These are phyloP conservation scores for Monochamus saltuarius DNA, from an alignment of 1,140 invertebrate genomes.

Conservation along the genomic window DNA sequence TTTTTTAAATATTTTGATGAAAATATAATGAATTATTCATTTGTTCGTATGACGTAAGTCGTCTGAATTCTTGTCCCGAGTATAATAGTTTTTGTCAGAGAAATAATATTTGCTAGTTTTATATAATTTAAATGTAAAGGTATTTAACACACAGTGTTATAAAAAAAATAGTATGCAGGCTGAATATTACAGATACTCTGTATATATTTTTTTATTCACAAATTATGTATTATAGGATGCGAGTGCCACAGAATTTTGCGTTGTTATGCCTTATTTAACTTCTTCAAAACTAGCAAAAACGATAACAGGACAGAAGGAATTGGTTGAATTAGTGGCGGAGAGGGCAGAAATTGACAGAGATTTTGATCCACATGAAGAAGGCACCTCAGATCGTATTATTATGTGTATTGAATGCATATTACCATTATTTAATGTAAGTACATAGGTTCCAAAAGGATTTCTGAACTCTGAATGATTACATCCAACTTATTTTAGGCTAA, in stretches of 20 bases:
- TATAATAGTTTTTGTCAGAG: too few species aligned
- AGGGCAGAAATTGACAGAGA: conserved; percentile 75
- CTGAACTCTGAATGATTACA: not conserved
- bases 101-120: too few species aligned
- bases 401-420: conserved; percentile 82
- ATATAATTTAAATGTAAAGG: too few species aligned
- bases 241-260: conserved; percentile 81
- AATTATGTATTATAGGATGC: conserved; percentile 33
- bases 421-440: conserved; percentile 84
- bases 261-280: conserved; percentile 82
- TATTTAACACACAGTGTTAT: too few species aligned
- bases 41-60: too few species aligned
- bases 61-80: too few species aligned
- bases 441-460: not conserved
- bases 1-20: too few species aligned
- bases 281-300: conserved; percentile 79
- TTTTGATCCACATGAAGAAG: conserved; percentile 77
- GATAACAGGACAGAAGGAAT: conserved; percentile 78
- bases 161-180: too few species aligned
- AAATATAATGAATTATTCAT: too few species aligned
- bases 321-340: conserved; percentile 81
- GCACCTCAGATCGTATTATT: conserved; percentile 75
- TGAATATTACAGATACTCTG: too few species aligned
- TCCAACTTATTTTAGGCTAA: conserved; percentile 65
- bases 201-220: too few species aligned